A percentile compares a stretch with the other conserved stretches of the same genome.
phyloP scores from a whole-genome alignment of 2,888 invertebrate genomes.

The Dendrolimus houi region DNA sequence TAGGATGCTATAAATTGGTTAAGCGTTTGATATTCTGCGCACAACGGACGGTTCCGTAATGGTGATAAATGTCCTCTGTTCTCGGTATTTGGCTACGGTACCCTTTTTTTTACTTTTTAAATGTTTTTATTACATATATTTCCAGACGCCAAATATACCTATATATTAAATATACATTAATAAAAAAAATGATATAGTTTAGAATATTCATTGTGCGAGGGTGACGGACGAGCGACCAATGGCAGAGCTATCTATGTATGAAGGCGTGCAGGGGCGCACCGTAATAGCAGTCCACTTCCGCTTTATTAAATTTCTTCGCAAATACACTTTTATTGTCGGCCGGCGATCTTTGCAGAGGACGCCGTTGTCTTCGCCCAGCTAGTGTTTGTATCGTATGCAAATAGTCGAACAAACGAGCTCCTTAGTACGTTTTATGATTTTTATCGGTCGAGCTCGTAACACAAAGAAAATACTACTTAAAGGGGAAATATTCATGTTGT shows the following conservation, averaged over 20 bases:
- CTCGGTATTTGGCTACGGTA: too few species aligned
- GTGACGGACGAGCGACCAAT: too few species aligned
- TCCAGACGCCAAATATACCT: too few species aligned
- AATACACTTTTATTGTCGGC: constrained; percentile 72
- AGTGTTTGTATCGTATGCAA: constrained; percentile 67
- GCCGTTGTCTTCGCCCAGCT: constrained; percentile 46
- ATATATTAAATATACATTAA: too few species aligned
- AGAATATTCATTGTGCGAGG: too few species aligned
- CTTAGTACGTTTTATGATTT: constrained; percentile 61
- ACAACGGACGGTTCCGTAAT: too few species aligned
- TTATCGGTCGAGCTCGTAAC: constrained; percentile 39
- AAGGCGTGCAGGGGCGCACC: constrained; percentile 41
- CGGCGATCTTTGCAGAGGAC: constrained; percentile 62
- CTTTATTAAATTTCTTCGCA: constrained; percentile 76
- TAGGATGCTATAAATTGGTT: too few species aligned
- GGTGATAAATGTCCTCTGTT: too few species aligned
- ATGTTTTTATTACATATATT: too few species aligned
- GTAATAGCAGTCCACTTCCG: constrained; percentile 68
- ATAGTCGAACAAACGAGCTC: constrained; percentile 56
- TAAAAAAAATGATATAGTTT: too few species aligned
- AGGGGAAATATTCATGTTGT: constrained; percentile 28
- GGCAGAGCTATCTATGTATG: constrained; percentile 12
- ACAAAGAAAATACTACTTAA: constrained; percentile 34
- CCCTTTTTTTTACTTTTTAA: too few species aligned
- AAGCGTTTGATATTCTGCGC: too few species aligned